Percentiles rank a stretch among this genome's conserved stretches.
Conservation (phyloP, 2,888 invertebrate species). For the Gymnoscelis rufifasciata region DNA sequence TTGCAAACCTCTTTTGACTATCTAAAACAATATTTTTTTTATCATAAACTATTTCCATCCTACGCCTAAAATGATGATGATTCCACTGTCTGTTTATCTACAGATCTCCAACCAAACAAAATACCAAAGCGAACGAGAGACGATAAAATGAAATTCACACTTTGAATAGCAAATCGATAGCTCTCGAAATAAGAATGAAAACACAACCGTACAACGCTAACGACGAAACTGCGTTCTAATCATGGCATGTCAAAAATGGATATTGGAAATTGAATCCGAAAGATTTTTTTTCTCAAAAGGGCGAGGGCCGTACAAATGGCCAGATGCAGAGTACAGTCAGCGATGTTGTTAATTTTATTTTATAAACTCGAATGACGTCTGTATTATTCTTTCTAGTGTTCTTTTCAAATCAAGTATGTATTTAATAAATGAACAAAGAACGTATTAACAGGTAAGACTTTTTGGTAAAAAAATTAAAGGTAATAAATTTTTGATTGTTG, state of each 20-base stretch:
- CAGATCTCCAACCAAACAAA: not conserved
- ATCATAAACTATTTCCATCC: no score
- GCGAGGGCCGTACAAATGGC: conserved; percentile 71
- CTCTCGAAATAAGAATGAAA: conserved; percentile 46
- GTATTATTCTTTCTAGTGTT: no score
- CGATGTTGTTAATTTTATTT: no score
- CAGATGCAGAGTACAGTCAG: conserved; percentile 61
- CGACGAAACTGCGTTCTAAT: conserved; percentile 77
- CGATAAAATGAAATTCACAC: conserved; percentile 16
- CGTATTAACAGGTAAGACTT: no score
- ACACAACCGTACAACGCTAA: conserved; percentile 55
- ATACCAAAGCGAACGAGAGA: not conserved
- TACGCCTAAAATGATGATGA: no score
- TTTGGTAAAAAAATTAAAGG: no score
- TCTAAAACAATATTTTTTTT: no score
- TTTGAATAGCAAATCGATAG: conserved; percentile 42
- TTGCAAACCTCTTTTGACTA: no score
- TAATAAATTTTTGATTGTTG: no score
- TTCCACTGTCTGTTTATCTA: not conserved
- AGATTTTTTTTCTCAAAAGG: conserved; percentile 61
- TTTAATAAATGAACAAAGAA: no score
- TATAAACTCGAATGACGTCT: no score
- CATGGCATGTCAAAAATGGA: conserved; percentile 77
- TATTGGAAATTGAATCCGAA: conserved; percentile 75
- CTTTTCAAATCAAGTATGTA: no score